phyloP scores from a whole-genome alignment of 2,797 vertebrate genomes.

The Myiothlypis coronata region DNA sequence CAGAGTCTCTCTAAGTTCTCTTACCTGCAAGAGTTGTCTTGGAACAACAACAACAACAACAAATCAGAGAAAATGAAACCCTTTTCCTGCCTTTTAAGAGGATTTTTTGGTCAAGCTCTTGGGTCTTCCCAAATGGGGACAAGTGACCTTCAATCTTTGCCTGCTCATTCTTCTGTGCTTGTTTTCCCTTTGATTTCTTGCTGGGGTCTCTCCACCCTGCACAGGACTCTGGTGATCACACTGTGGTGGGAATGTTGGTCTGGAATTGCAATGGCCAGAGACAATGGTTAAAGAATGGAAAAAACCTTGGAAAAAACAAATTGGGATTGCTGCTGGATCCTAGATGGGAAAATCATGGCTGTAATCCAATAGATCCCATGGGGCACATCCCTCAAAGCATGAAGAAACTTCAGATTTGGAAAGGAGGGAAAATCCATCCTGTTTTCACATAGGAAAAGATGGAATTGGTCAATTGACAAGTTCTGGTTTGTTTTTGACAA shows the following conservation, averaged over 20 bases:
- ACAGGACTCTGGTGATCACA: background rate
- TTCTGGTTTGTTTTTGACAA: background rate
- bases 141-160: fast-evolving
- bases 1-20: background rate
- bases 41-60: background rate
- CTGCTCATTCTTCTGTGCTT: background rate
- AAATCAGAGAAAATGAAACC: background rate
- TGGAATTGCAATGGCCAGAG: background rate
- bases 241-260: background rate
- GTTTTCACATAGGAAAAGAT: background rate
- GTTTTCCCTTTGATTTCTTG: background rate
- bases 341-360: fast-evolving
- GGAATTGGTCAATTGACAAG: fast-evolving
- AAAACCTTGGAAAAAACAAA: background rate
- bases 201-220: background rate
- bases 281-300: background rate
- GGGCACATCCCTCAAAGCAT: background rate
- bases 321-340: background rate
- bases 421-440: background rate
- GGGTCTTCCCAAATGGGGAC: background rate
- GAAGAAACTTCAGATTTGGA: background rate
- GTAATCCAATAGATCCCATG: fast-evolving
- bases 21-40: background rate
- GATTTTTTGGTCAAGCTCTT: background rate
- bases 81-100: background rate